phyloP scores from a whole-genome alignment of 23 tunicate species.

The Trididemnum nubilum region DNA sequence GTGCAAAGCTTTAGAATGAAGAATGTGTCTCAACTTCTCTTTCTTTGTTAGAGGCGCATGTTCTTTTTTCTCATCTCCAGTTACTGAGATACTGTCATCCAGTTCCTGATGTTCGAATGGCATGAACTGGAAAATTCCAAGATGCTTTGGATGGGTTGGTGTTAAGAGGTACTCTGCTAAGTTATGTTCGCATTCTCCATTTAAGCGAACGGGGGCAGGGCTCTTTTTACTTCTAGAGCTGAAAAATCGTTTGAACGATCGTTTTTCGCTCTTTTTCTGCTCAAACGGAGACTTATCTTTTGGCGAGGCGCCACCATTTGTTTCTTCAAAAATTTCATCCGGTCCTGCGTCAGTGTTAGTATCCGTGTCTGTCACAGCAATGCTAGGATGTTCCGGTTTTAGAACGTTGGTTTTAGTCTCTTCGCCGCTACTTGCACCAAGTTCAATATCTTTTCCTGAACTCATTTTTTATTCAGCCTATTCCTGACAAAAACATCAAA shows the following conservation, averaged over 20 bases:
- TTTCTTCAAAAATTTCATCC: background rate
- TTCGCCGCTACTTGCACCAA: background rate
- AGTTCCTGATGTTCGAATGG: conserved; percentile 11
- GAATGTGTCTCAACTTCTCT: conserved; percentile 22
- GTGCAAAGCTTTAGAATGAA: conserved; percentile 30
- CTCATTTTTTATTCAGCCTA: background rate
- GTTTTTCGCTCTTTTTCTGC: background rate
- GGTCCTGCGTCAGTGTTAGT: background rate
- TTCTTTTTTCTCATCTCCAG: background rate
- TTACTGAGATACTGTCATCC: background rate
- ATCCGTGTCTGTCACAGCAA: too few species aligned
- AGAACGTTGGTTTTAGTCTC: too few species aligned
- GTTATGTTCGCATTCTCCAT: background rate
- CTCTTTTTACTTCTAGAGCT: background rate
- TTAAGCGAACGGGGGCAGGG: too few species aligned
- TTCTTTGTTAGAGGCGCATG: background rate
- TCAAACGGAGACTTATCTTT: background rate
- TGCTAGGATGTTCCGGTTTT: too few species aligned
- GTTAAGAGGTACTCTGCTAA: conserved; percentile 6
- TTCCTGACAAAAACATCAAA: background rate
- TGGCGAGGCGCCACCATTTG: background rate
- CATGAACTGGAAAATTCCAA: conserved; percentile 20
- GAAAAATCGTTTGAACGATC: background rate
- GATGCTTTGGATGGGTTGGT: conserved; percentile 8
- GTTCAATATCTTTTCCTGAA: background rate